Percentiles rank a stretch among this genome's conserved stretches.
Evolutionary conservation across 2,888 invertebrate species (phyloP).

Genomic region (Augochlorella aurata): DNA sequence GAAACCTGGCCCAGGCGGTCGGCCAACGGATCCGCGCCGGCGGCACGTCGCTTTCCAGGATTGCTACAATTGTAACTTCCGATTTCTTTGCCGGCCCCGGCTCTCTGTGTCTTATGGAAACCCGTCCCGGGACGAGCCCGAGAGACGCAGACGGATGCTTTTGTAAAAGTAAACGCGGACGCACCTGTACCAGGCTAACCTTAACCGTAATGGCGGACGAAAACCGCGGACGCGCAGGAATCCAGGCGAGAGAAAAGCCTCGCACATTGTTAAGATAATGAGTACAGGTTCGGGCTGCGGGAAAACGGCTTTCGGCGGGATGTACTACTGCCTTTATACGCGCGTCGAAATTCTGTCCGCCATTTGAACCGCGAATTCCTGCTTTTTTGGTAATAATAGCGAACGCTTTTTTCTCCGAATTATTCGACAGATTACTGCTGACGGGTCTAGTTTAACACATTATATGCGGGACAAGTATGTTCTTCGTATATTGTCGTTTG

Average conservation of each 20-base stretch:
- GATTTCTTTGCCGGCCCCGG: slow-evolving; percentile 37
- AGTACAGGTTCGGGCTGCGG: neutral
- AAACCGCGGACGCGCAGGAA: slow-evolving; percentile 7
- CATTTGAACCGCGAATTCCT: neutral
- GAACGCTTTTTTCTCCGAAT: no score
- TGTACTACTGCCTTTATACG: neutral
- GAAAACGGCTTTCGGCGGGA: neutral
- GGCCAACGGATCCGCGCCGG: slow-evolving; percentile 26
- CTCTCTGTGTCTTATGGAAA: slow-evolving; percentile 28
- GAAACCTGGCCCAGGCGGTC: slow-evolving; percentile 47
- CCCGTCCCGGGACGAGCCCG: slow-evolving; percentile 5
- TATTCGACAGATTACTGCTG: no score
- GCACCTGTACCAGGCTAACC: slow-evolving; percentile 38
- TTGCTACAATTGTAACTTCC: slow-evolving; percentile 57
- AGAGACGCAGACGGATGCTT: slow-evolving; percentile 18
- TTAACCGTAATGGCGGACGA: slow-evolving; percentile 30
- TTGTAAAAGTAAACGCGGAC: slow-evolving; percentile 43
- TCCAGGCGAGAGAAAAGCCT: slow-evolving; percentile 8
- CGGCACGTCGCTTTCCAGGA: slow-evolving; percentile 44
- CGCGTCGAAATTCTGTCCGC: neutral
- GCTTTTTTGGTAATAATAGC: neutral
- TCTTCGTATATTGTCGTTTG: no score
- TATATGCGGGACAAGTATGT: no score
- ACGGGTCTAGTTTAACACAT: no score
- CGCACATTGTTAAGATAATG: slow-evolving; percentile 16